Evolutionary conservation across 2,113 vertebrate species (phyloP).

Genomic region (Salminus brasiliensis): DNA sequence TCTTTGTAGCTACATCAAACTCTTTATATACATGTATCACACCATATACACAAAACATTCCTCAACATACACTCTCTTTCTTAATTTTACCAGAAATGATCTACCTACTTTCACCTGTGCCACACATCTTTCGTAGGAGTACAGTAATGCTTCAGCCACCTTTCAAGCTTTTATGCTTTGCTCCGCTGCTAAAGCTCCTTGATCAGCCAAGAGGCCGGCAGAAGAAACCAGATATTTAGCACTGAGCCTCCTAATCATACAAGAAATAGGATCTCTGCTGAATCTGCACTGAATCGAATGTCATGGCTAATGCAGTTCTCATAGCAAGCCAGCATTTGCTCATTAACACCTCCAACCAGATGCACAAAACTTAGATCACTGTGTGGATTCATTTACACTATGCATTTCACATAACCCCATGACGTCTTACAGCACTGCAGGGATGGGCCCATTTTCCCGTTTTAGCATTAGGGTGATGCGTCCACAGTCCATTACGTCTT

Average conservation of each 20-base stretch:
- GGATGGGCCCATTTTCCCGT: constrained; percentile 3
- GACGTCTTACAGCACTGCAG: background rate
- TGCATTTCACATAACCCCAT: constrained; percentile 15
- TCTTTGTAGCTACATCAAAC: background rate
- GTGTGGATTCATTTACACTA: constrained; percentile 24
- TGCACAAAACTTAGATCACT: constrained; percentile 6
- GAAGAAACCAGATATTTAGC: constrained; percentile 5
- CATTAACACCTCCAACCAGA: background rate
- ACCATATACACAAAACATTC: background rate
- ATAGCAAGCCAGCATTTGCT: background rate
- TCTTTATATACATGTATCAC: background rate
- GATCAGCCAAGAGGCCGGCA: background rate
- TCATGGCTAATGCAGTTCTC: constrained; percentile 12
- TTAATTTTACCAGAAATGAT: too few species aligned
- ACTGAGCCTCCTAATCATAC: constrained; percentile 2
- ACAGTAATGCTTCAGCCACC: background rate
- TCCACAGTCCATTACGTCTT: constrained; percentile 3
- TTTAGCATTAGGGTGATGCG: constrained; percentile 24
- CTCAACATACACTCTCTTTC: too few species aligned
- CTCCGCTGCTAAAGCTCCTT: background rate
- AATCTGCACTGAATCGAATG: constrained; percentile 20
- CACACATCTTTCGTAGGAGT: background rate
- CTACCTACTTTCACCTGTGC: background rate
- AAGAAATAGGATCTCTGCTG: background rate
- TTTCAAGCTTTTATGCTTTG: background rate